Evolutionary conservation across 92 coral and sea anemone species (phyloP).

Genomic region (Actinernus sp.): DNA sequence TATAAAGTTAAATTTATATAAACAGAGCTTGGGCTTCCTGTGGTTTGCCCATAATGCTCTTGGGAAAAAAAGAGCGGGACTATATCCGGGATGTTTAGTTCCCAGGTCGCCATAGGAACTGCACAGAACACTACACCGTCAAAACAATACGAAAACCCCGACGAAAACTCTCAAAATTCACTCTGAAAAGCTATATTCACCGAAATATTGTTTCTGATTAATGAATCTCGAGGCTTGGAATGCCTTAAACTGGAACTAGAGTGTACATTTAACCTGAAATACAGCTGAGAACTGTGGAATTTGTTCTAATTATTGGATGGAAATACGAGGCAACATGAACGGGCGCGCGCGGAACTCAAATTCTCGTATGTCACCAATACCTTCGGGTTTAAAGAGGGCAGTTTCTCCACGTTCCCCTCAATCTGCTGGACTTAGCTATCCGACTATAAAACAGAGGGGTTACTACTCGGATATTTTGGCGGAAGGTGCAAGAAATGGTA

Average conservation of each 20-base stretch:
- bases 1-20: too few species aligned
- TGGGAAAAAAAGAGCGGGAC: background rate
- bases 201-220: background rate
- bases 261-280: background rate
- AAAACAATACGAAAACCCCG: constrained; percentile 9
- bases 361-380: constrained; percentile 31
- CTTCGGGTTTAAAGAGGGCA: constrained; percentile 20
- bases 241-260: background rate
- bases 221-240: background rate
- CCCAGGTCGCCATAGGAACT: constrained; percentile 47
- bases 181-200: background rate
- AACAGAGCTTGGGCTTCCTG: too few species aligned
- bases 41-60: constrained; percentile 7
- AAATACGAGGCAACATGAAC: constrained; percentile 12
- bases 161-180: too few species aligned
- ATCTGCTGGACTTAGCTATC: constrained; percentile 74
- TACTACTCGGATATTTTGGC: constrained; percentile 94
- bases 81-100: constrained; percentile 36
- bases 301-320: constrained; percentile 25
- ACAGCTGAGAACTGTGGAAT: constrained; percentile 13
- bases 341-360: constrained; percentile 75
- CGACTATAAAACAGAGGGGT: constrained; percentile 91
- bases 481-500: constrained; percentile 82
- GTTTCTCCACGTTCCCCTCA: constrained; percentile 76
- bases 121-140: constrained; percentile 10